These are phyloP conservation scores for Gonioctena quinquepunctata DNA, from an alignment of 1,140 invertebrate genomes.

Conservation along the genomic window DNA sequence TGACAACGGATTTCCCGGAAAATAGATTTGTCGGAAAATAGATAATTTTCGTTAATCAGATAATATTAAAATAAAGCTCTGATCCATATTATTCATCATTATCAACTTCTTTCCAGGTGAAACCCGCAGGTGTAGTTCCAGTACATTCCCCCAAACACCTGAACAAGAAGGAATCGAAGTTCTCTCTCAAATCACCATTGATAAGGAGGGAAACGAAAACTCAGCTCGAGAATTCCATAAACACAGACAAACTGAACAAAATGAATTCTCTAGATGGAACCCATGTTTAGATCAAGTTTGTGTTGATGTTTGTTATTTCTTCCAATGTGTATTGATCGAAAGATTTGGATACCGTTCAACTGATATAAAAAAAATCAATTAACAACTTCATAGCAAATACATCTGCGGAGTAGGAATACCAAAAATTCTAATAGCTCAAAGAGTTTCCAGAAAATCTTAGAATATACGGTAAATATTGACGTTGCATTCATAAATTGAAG, in stretches of 20 bases:
- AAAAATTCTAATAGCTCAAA: background rate
- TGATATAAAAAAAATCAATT: background rate
- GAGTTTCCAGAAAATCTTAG: background rate
- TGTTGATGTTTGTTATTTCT: background rate
- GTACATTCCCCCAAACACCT: conserved; percentile 48
- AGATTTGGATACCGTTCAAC: background rate
- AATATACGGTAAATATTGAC: too few relatives aligned
- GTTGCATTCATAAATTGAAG: too few relatives aligned
- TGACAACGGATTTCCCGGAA: too few relatives aligned
- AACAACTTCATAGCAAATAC: background rate
- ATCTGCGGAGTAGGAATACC: background rate
- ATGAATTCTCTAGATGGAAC: conserved; percentile 45
- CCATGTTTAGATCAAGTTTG: conserved; percentile 32
- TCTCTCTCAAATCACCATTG: conserved; percentile 46
- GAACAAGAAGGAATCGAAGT: conserved; percentile 45
- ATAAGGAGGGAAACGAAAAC: conserved; percentile 44
- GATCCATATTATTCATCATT: too few relatives aligned
- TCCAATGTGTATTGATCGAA: too few relatives aligned
- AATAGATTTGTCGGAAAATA: too few relatives aligned
- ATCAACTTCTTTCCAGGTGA: conserved; percentile 2
- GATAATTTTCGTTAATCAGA: too few relatives aligned
- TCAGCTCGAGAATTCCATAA: conserved; percentile 36
- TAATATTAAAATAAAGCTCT: too few relatives aligned
- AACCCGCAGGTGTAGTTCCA: conserved; percentile 34
- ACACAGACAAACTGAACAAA: conserved; percentile 32